Base-by-base conservation (phyloP, 1,140 invertebrate genomes). In the Danaus melanippus region DNA sequence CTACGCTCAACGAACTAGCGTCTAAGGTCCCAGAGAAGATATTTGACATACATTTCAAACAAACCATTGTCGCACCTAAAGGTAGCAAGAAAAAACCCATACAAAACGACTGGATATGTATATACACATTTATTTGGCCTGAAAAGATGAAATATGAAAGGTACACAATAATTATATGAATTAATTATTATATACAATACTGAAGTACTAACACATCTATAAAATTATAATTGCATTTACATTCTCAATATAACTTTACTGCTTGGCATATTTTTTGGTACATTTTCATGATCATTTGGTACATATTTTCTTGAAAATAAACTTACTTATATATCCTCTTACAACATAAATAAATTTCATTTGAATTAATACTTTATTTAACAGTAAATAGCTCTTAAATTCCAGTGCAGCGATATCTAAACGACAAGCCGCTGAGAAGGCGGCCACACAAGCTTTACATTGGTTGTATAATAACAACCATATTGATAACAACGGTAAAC, bases 81-180 rank as follows among this genome's bases (percentile, higher is more conserved):
- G 74, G 76, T 7, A 51, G 46, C 1, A 76, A 69, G 48, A 81
- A 76, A 46, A 84, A 77, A 54, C 15, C 48, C 10, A 40, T 58
- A 0, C 66, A 60, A 42, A 79, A 74, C 54, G 79, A 84, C 11
- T 86, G 83, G 83, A 71, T 56, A 1, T 83, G 79, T 40, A 74
- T 64, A 39, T 86, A 86, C 62, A 42, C 61, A 0, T 86, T 86
- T 65, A 12, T 76, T 12, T 86, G 83, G 83, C 83, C 83, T 0
- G 76, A 86, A 53, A 84, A 83, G 52, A 69, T 69, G 0, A 86
- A 80, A 55, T 86, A 83, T 74, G 83, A 84, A 67, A 70, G 80
- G 82, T 85, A 69, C 49, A 21, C 3, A 15, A 15, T 21, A 1
- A 21, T 21, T 21, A 21, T 21, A 21, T 21, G 5, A 21, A 21